These are phyloP conservation scores for Pseudochirops cupreus DNA, from an alignment of 2,797 vertebrate species.

Conservation along the genomic window DNA sequence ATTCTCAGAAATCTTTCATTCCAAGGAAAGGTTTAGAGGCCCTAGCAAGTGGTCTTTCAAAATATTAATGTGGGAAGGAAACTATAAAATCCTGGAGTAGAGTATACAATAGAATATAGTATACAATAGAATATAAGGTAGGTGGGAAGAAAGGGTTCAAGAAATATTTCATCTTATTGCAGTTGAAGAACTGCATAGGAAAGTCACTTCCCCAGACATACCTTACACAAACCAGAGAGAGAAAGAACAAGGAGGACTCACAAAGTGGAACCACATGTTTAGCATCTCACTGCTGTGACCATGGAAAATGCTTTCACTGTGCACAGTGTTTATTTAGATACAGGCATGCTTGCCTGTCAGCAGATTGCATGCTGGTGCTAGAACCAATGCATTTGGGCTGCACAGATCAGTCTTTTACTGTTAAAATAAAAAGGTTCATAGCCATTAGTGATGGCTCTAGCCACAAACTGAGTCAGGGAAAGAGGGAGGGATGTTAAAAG, in stretches of 20 bases:
- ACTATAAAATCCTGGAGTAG: not conserved
- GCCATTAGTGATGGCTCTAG: not conserved
- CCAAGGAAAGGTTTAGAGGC: not conserved
- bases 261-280: not conserved
- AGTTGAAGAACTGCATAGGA: not conserved
- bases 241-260: not conserved
- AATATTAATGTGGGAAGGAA: not conserved
- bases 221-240: not conserved
- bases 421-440: not conserved
- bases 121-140: not conserved
- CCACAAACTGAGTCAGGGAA: constrained; percentile 12
- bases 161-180: not conserved
- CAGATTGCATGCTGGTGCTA: rapidly evolving
- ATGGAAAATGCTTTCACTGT: not conserved
- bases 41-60: constrained; percentile 50
- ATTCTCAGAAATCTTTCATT: constrained; percentile 24
- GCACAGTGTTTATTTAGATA: not conserved
- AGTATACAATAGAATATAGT: constrained; percentile 1
- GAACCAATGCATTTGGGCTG: constrained; percentile 31
- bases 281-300: not conserved
- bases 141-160: constrained; percentile 1
- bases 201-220: not conserved
- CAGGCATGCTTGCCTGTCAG: not conserved
- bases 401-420: not conserved
- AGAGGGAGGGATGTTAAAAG: not conserved